These are phyloP conservation scores for Scaptomyza montana DNA, from an alignment of 1,140 invertebrate species.

Conservation along the genomic window DNA sequence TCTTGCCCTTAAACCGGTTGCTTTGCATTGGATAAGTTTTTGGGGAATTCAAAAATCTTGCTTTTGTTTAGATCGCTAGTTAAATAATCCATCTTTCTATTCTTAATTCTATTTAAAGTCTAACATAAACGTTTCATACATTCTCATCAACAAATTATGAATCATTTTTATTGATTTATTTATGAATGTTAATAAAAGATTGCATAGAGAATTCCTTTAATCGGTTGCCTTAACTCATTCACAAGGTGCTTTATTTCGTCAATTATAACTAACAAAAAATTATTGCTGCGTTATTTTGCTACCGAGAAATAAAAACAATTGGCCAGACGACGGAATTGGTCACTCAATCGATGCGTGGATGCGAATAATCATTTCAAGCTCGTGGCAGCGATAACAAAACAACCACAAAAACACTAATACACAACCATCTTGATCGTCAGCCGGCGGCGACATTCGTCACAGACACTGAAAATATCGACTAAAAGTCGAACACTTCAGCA, in stretches of 20 bases:
- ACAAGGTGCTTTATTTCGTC: neutral
- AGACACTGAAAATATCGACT: conserved; percentile 41
- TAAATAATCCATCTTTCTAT: too few species aligned
- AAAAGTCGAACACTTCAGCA: neutral
- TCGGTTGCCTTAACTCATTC: too few species aligned
- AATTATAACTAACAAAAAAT: neutral
- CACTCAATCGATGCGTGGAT: conserved; percentile 69
- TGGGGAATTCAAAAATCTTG: too few species aligned
- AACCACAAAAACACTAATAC: conserved; percentile 3
- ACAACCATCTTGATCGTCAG: conserved; percentile 22
- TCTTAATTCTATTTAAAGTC: too few species aligned
- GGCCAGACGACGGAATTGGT: conserved; percentile 2
- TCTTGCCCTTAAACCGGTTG: too few species aligned
- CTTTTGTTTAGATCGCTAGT: too few species aligned
- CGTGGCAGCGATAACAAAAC: conserved; percentile 25
- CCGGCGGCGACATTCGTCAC: conserved; percentile 29
- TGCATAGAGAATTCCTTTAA: too few species aligned
- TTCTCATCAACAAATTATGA: too few species aligned
- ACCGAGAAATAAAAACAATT: conserved; percentile 1
- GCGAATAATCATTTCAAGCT: conserved; percentile 49
- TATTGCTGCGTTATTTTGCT: conserved; percentile 5
- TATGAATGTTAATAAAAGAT: too few species aligned
- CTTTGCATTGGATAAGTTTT: too few species aligned
- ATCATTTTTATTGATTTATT: too few species aligned
- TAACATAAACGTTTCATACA: too few species aligned